Percentiles rank a stretch among this genome's conserved stretches.
These are phyloP conservation scores for Noctua pronuba DNA, from an alignment of 2,888 invertebrate genomes.

Conservation along the genomic window DNA sequence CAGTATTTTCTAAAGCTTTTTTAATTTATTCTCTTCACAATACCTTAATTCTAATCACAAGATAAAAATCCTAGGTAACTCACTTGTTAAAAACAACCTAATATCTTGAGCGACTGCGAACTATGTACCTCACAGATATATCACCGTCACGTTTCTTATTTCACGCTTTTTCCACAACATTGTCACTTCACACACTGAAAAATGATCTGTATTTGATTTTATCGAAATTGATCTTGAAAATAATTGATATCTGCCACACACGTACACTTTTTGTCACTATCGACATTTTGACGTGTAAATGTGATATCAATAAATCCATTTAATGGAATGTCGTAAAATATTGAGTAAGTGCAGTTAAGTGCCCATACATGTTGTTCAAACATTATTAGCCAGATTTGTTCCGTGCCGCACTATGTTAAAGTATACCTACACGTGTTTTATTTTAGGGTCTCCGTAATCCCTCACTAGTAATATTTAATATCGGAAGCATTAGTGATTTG, in stretches of 20 bases:
- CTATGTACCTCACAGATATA: background rate
- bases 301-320: slow-evolving; percentile 47
- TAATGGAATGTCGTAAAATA: slow-evolving; percentile 33
- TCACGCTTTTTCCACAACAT: background rate
- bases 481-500: slow-evolving; percentile 27
- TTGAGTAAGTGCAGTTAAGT: slow-evolving; percentile 27
- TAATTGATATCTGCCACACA: slow-evolving; percentile 42
- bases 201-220: slow-evolving; percentile 32
- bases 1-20: background rate
- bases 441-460: slow-evolving; percentile 23
- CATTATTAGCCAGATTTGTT: slow-evolving; percentile 13
- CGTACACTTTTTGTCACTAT: slow-evolving; percentile 25
- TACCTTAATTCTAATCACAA: background rate
- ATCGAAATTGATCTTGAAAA: slow-evolving; percentile 39
- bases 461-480: background rate
- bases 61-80: background rate
- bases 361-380: slow-evolving; percentile 15
- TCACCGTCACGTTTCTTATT: background rate
- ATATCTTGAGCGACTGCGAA: background rate
- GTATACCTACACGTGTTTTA: slow-evolving; percentile 11
- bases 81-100: background rate
- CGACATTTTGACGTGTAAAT: slow-evolving; percentile 27
- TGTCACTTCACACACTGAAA: slow-evolving; percentile 15
- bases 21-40: background rate
- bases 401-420: background rate